A percentile compares a stretch with the other conserved stretches of the same genome.
Conservation (phyloP, 2,797 vertebrate species). For the Clamator glandarius region DNA sequence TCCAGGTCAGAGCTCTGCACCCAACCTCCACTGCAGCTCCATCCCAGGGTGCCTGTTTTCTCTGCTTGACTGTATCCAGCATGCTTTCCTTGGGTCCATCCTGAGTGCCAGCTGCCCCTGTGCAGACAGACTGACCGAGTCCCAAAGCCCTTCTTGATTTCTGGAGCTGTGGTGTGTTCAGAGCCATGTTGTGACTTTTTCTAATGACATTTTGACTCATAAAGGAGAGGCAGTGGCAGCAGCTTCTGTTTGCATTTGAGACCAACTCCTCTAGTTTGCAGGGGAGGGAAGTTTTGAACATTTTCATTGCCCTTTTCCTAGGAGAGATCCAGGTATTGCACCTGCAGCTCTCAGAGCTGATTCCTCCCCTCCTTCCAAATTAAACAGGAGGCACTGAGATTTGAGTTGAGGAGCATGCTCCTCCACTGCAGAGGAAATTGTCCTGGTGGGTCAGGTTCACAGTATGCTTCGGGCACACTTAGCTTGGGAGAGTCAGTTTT, state of each 20-base stretch:
- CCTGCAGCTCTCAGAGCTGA: neutral
- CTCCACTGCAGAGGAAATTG: neutral
- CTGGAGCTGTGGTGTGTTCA: neutral
- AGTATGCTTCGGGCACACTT: neutral
- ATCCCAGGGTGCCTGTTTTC: neutral
- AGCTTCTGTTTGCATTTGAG: neutral
- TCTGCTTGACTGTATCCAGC: neutral
- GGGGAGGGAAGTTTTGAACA: neutral
- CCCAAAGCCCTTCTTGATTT: neutral
- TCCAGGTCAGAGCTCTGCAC: neutral
- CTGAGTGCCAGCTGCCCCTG: neutral
- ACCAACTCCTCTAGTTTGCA: neutral
- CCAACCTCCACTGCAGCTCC: neutral
- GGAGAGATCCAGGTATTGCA: neutral
- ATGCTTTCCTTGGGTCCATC: neutral
- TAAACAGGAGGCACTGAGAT: neutral
- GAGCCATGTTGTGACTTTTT: neutral
- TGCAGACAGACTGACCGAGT: neutral
- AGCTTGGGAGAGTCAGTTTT: neutral
- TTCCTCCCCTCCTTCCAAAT: neutral
- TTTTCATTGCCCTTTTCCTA: neutral
- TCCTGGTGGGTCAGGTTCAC: neutral
- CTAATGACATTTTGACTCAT: neutral
- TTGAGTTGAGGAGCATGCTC: neutral
- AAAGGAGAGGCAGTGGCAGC: neutral